Conservation (phyloP, 2,888 invertebrate species). For the Calephelis perditalis region DNA sequence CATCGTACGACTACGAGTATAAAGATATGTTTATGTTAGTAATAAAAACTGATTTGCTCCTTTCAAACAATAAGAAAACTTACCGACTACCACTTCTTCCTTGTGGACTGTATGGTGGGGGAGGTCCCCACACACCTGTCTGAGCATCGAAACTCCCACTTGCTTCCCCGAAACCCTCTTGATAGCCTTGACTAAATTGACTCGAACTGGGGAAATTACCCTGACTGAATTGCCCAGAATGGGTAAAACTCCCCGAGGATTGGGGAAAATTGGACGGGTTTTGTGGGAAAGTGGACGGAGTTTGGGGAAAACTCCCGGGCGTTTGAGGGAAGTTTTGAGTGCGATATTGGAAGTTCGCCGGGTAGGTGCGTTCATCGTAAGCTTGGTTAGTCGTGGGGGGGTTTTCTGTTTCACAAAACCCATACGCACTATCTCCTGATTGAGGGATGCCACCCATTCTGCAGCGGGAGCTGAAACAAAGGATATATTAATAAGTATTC, state of each 20-base stretch:
- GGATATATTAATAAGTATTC: neutral
- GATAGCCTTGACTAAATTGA: slow-evolving; percentile 42
- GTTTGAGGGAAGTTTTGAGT: slow-evolving; percentile 24
- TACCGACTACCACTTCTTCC: slow-evolving; percentile 72
- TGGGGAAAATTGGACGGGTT: slow-evolving; percentile 35
- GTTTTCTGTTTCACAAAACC: slow-evolving; percentile 79
- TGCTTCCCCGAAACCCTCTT: slow-evolving; percentile 75
- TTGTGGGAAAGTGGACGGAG: slow-evolving; percentile 30
- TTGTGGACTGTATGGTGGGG: slow-evolving; percentile 91
- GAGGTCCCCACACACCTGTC: slow-evolving; percentile 89
- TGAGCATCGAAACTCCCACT: slow-evolving; percentile 76
- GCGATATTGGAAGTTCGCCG: slow-evolving; percentile 36
- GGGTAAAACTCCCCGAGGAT: slow-evolving; percentile 29
- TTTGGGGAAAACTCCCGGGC: slow-evolving; percentile 25
- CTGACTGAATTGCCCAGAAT: slow-evolving; percentile 38
- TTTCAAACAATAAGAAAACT: neutral
- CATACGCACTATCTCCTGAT: slow-evolving; percentile 87
- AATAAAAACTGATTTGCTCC: too few relatives aligned
- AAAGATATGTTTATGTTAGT: too few relatives aligned
- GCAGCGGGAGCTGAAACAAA: slow-evolving; percentile 64
- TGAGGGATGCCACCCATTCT: slow-evolving; percentile 84
- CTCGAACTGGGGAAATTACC: slow-evolving; percentile 32
- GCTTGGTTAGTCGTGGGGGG: slow-evolving; percentile 35
- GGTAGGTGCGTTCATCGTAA: slow-evolving; percentile 49
- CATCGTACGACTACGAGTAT: too few relatives aligned